Percentiles rank a stretch among this genome's conserved stretches.
Evolutionary conservation across 2,888 invertebrate genomes (phyloP).

Genomic region (Balanococcus diminutus): DNA sequence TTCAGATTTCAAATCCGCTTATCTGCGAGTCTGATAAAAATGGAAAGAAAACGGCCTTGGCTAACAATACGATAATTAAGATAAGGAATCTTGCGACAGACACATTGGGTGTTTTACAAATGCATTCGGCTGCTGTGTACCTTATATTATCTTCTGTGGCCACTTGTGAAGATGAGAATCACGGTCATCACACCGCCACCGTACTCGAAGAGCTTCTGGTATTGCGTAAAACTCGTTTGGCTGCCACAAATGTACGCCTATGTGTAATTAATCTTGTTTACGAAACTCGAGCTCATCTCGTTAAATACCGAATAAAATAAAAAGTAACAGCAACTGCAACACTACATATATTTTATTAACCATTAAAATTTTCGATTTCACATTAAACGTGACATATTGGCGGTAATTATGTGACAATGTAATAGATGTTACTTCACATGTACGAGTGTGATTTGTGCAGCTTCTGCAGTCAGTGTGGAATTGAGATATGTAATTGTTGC

Average conservation of each 20-base stretch:
- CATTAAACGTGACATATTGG: conserved; percentile 27
- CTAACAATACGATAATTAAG: conserved; percentile 4
- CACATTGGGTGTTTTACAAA: background rate
- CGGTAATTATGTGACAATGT: background rate
- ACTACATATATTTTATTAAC: background rate
- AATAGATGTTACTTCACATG: background rate
- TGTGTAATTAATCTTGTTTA: conserved; percentile 34
- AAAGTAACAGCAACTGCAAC: background rate
- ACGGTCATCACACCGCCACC: background rate
- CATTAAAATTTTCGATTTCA: conserved; percentile 18
- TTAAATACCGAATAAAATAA: background rate
- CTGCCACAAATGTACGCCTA: background rate
- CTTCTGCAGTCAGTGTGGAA: too few relatives aligned
- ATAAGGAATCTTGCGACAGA: conserved; percentile 9
- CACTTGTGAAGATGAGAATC: background rate
- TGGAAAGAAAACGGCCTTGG: background rate
- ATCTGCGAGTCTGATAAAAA: background rate
- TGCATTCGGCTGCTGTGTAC: too few relatives aligned
- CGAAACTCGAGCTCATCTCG: background rate
- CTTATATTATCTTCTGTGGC: too few relatives aligned
- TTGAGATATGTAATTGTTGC: too few relatives aligned
- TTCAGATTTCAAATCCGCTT: background rate
- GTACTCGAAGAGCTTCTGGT: background rate
- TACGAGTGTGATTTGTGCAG: too few relatives aligned
- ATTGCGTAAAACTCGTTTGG: background rate